phyloP scores from a whole-genome alignment of 2,113 vertebrate species.

The Peromyscus leucopus region DNA sequence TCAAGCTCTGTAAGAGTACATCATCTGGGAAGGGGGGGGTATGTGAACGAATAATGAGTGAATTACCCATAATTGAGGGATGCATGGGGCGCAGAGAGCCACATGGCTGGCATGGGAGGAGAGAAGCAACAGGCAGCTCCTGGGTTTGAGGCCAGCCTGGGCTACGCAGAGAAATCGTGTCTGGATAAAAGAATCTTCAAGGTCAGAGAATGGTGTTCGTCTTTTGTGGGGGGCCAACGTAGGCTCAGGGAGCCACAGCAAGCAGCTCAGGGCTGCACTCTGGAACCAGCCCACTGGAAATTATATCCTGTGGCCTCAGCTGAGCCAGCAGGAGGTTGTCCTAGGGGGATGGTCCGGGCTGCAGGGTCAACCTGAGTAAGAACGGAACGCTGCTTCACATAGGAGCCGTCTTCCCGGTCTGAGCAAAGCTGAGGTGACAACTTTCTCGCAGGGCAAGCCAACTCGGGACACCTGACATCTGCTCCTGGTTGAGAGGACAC shows the following conservation, averaged over 20 bases:
- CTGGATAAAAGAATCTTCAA: background rate
- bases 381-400: background rate
- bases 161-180: background rate
- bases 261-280: background rate
- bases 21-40: background rate
- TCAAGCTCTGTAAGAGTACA: background rate
- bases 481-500: background rate
- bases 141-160: background rate
- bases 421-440: background rate
- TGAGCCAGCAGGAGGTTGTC: background rate
- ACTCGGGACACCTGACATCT: background rate
- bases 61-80: background rate
- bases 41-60: background rate
- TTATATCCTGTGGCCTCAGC: background rate
- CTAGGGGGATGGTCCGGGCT: background rate
- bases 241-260: background rate
- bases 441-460: background rate
- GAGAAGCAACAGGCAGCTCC: background rate
- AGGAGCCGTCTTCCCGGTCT: background rate
- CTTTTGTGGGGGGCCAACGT: background rate
- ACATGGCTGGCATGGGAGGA: background rate
- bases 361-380: background rate
- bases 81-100: background rate
- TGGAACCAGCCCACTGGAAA: background rate
- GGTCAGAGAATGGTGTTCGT: background rate